Percentiles rank a stretch among this genome's conserved stretches.
Evolutionary conservation across 2,113 vertebrate species (phyloP).

Genomic region (Saccopteryx leptura): DNA sequence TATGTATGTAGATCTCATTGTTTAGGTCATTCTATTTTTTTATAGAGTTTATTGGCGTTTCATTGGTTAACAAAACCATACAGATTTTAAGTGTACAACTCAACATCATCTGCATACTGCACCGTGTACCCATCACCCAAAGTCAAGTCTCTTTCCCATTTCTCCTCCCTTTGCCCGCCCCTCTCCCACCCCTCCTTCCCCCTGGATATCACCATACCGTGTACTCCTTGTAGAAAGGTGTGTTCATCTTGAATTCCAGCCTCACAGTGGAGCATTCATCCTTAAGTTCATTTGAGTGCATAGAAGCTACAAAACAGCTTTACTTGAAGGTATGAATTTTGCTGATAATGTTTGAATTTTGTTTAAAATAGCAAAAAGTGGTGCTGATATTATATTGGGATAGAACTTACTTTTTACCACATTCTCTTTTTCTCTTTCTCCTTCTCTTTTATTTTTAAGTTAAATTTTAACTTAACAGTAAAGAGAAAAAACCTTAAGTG

Average conservation of each 20-base stretch:
- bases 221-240: neutral
- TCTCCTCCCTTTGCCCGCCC: neutral
- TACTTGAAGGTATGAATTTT: neutral
- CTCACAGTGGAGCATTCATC: neutral
- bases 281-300: neutral
- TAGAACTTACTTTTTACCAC: neutral
- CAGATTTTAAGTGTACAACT: neutral
- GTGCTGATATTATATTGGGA: neutral
- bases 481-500: neutral
- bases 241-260: neutral
- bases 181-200: neutral
- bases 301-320: neutral
- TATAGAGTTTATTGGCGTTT: neutral
- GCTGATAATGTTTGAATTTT: neutral
- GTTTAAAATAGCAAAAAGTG: conserved; percentile 5
- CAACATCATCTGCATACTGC: neutral
- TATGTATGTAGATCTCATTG: neutral
- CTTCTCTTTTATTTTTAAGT: neutral
- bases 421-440: neutral
- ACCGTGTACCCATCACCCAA: neutral
- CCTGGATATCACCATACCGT: neutral
- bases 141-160: neutral
- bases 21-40: neutral
- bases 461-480: neutral
- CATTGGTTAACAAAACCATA: neutral